These are phyloP conservation scores for Myotis planiceps DNA, from an alignment of 2,797 vertebrate genomes.

Conservation along the genomic window DNA sequence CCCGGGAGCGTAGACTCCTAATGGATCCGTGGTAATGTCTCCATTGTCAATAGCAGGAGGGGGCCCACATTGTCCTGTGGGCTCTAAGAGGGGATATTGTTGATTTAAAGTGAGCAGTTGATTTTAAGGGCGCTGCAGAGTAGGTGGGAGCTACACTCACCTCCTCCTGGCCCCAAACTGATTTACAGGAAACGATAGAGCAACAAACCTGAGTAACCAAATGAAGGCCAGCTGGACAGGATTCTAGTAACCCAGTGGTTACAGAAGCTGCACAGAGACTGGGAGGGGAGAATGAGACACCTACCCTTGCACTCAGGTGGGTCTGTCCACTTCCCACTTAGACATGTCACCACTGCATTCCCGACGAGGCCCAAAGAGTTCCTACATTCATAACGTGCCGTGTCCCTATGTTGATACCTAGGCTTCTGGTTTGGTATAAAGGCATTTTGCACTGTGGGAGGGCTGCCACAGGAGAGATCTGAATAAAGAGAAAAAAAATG, in stretches of 20 bases:
- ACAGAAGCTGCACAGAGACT: background rate
- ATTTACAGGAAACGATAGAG: background rate
- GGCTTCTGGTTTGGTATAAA: accelerated
- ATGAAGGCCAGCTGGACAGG: background rate
- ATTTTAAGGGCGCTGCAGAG: no score
- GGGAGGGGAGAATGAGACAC: no score
- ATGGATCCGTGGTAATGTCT: background rate
- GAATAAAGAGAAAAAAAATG: background rate
- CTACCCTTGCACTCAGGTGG: background rate
- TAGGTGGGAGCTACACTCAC: no score
- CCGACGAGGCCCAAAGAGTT: background rate
- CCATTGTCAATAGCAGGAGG: background rate
- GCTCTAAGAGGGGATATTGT: background rate
- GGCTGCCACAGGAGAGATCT: background rate
- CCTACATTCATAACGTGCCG: background rate
- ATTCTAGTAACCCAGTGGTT: accelerated
- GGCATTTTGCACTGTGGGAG: background rate
- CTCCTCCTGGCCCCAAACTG: background rate
- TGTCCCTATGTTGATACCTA: background rate
- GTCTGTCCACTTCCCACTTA: background rate
- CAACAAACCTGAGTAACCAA: background rate
- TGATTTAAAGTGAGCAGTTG: no score
- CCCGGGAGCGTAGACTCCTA: background rate
- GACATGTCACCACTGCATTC: background rate
- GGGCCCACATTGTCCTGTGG: background rate